phyloP scores from a whole-genome alignment of 2,888 invertebrate genomes.

The Hydroisotoma schaefferi region DNA sequence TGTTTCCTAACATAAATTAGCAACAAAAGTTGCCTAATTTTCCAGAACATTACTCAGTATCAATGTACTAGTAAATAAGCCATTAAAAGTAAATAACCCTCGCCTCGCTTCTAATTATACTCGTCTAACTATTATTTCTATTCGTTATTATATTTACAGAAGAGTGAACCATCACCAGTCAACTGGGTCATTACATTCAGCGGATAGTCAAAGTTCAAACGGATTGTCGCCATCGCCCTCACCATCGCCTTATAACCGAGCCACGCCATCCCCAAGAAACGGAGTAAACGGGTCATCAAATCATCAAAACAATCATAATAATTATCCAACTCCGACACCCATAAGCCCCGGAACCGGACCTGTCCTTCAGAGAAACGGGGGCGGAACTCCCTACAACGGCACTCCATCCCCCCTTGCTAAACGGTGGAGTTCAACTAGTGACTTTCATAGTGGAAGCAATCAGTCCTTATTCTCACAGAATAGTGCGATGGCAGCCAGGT shows the following conservation, averaged over 20 bases:
- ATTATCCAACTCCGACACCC: too few species aligned
- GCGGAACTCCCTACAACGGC: conserved; percentile 35
- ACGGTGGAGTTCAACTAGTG: conserved; percentile 79
- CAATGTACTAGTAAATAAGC: too few species aligned
- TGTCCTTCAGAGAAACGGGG: conserved; percentile 45
- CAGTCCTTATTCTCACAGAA: conserved; percentile 51
- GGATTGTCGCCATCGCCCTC: conserved; percentile 76
- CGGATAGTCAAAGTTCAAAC: conserved; percentile 74
- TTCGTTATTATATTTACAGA: conserved; percentile 57
- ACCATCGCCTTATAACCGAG: conserved; percentile 53
- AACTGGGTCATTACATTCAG: conserved; percentile 73
- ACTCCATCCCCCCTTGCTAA: conserved; percentile 56
- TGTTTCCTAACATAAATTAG: too few species aligned
- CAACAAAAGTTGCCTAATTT: too few species aligned
- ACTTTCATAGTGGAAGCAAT: conserved; percentile 62
- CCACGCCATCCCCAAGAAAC: conserved; percentile 48
- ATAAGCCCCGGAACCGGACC: conserved; percentile 24
- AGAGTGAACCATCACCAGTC: conserved; percentile 78
- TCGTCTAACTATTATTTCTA: too few species aligned
- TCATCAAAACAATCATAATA: too few species aligned
- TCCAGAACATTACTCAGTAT: too few species aligned
- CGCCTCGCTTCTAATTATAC: too few species aligned
- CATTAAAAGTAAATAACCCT: too few species aligned
- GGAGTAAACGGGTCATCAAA: conserved; percentile 18
- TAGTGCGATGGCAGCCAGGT: conserved; percentile 55